A percentile compares a stretch with the other conserved stretches of the same genome.
Conservation (phyloP, 2,797 vertebrate genomes). For the Lepilemur ruficaudatus region DNA sequence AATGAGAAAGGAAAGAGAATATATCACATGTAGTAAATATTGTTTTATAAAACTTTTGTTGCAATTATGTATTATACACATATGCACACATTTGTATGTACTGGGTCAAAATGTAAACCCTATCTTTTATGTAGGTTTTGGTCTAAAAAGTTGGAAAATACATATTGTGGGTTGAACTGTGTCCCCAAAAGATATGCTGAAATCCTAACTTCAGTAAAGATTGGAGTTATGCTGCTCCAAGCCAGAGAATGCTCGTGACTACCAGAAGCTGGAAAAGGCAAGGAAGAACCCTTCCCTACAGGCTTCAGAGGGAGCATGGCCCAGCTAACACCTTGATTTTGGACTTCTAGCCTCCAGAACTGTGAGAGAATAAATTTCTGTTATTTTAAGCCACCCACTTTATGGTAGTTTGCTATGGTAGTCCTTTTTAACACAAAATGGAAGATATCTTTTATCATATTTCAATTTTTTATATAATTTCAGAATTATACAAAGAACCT, state of each 20-base stretch:
- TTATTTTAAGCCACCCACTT: neutral
- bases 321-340: neutral
- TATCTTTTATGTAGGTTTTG: neutral
- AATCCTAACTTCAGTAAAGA: neutral
- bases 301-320: neutral
- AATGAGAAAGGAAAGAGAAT: constrained; percentile 24
- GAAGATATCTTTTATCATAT: constrained; percentile 22
- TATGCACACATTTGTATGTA: neutral
- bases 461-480: constrained; percentile 8
- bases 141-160: constrained; percentile 23
- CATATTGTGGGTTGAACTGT: neutral
- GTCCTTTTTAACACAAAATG: neutral
- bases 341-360: neutral
- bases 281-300: neutral
- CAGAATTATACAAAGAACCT: neutral
- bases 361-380: neutral
- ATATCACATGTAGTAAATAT: neutral
- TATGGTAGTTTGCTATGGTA: neutral
- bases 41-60: constrained; percentile 1
- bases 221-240: neutral
- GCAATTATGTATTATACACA: neutral
- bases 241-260: neutral
- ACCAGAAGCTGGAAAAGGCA: neutral
- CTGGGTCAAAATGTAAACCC: neutral
- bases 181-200: neutral